Evolutionary conservation across 2,888 invertebrate species (phyloP).

Genomic region (Bombylius major): DNA sequence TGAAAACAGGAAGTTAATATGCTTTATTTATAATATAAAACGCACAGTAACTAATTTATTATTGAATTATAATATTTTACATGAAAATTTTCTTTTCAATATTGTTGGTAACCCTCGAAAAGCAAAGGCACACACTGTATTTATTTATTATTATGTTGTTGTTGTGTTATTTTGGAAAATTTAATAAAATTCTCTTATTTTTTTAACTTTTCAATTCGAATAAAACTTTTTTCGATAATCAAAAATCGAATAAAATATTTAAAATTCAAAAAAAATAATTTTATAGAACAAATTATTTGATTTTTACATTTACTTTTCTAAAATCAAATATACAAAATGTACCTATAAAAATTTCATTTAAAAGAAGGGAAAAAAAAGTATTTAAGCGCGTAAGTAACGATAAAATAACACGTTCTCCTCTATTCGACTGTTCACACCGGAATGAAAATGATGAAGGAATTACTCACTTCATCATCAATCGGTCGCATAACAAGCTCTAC

Average conservation of each 20-base stretch:
- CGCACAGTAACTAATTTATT: no score
- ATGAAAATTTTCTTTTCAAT: no score
- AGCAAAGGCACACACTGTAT: not conserved
- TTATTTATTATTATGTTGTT: not conserved
- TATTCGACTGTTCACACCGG: constrained; percentile 5
- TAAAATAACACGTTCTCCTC: not conserved
- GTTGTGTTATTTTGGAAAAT: not conserved
- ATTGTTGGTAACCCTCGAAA: not conserved
- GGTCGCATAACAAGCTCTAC: not conserved
- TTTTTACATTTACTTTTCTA: no score
- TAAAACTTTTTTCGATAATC: not conserved
- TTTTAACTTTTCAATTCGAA: not conserved
- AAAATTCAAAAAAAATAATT: no score
- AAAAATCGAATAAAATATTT: not conserved
- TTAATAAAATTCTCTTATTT: no score
- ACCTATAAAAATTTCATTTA: no score
- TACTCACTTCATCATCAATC: not conserved
- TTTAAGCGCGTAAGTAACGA: not conserved
- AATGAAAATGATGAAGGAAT: not conserved
- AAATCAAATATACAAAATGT: no score
- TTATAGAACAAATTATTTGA: not conserved
- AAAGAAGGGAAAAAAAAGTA: no score
- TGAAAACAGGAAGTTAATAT: not conserved
- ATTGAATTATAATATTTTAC: no score
- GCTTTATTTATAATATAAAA: no score